Evolutionary conservation across 92 coral and sea anemone genomes (phyloP), one percentile per base, ranked within the genome.

Genomic region (Epizoanthus stellaris): DNA sequence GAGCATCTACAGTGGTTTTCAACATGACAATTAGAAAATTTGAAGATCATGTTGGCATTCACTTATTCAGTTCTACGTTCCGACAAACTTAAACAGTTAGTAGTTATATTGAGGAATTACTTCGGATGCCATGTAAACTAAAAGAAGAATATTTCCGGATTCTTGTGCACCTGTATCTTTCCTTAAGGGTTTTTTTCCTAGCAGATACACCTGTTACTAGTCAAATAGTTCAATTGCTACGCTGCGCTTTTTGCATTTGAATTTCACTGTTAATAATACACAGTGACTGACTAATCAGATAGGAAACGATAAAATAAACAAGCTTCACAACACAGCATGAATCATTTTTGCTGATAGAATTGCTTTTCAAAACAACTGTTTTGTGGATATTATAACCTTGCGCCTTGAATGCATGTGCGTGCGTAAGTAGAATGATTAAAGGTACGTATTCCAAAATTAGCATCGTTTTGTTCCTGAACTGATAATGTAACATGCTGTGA

Each of bases 81-180:
- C 56, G 15, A 52, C 12, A 52, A 52, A 52, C 56, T 13, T 52
- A 52, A 10, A 0, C 56, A 52, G 56, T 9, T 52, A 52, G 56
- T 52, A 9, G 14, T 13, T 52, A 52, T 52, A 6, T 45, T 45
- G 52, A 5, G 52, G 52, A 45, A 45, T 6, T 6, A 5, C 9
- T 45, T 30, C 36, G 36, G 52, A 52, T 52, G 56, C 56, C 10
- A 9, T 52, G 56, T 52, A 52, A 17, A n/a, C 14, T 57, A 56
- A 54, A 57, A 75, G 25, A 52, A 8, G 61, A 42, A 39, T 6
- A 70, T 79, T 79, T 79, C 72, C 83, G 72, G 83, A 79, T 79
- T 79, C 72, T 79, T 64, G 6, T 63, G 67, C 83, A 62, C 15
- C 4, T 43, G 23, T 42, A n/a, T 7, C 43, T 66, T 21, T 77